Evolutionary conservation across 2,113 vertebrate genomes (phyloP), one percentile per base, ranked within the genome.

Genomic region (Astur gentilis): DNA sequence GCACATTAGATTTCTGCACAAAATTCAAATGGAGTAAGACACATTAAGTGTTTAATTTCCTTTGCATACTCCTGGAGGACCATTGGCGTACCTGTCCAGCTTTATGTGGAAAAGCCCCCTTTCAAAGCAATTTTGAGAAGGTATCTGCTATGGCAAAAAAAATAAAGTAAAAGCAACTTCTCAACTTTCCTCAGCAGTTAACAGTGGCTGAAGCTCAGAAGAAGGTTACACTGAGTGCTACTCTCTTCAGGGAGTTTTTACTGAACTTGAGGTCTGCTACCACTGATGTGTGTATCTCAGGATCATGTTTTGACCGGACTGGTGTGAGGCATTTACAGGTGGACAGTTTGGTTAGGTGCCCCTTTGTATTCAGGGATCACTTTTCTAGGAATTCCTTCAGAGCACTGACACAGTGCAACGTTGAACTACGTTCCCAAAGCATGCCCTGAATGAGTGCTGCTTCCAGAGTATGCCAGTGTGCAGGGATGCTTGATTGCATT

Each of bases 331-430:
- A 29, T 44, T 69, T 75, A 13, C 32, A 61, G 42, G 11, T 58
- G 34, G 12, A 23, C 29, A 54, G 14, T 26, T 80, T 40, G 18
- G 18, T 49, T 49, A 67, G 31, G 11, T 47, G 45, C 10, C 23
- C 8, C 38, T 38, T 40, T 31, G 38, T 61, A 38, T 83, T 40
- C 19, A 32, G 26, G 16, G 47, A 23, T 69, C 38, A 16, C 7
- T 47, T 54, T 54, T 47, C 25, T 21, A 73, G 52, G 52, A 47
- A 34, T 55, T 82, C 31, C 42, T 27, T 23, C 42, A 31, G 78
- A 76, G 26, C 15, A 7, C 8, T 22, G 40, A 27, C 11, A n/a
- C 13, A 12, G 21, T 10, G 16, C 0, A 0, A 42, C 47, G 9
- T 57, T 50, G 55, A 81, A 44, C 23, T 52, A 26, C 6, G 3